These are phyloP conservation scores for Calonectris borealis DNA, from an alignment of 2,113 vertebrate genomes.

Conservation along the genomic window DNA sequence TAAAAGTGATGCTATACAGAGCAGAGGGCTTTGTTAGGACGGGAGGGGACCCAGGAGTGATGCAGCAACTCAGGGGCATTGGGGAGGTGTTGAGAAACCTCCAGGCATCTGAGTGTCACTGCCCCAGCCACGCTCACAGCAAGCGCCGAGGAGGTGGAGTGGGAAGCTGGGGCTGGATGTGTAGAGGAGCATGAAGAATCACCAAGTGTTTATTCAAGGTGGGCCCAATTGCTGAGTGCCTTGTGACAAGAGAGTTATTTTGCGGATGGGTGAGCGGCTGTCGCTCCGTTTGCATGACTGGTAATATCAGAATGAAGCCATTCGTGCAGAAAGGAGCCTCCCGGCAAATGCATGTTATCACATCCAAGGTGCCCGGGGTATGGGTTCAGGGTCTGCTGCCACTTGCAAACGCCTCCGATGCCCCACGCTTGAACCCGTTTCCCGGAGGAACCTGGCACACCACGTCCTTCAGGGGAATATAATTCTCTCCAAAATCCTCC, in stretches of 20 bases:
- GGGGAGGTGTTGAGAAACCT: not conserved
- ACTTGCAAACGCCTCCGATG: not conserved
- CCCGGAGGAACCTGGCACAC: not conserved
- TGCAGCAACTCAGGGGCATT: not conserved
- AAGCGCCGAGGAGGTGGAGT: not conserved
- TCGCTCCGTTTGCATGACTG: not conserved
- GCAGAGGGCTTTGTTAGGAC: not conserved
- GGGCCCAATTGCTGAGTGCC: not conserved
- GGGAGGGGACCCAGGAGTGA: not conserved
- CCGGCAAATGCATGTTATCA: fast-evolving
- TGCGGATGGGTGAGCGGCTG: not conserved
- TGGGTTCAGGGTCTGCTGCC: not conserved
- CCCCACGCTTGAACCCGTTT: not conserved
- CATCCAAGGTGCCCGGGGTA: not conserved
- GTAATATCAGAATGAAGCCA: not conserved
- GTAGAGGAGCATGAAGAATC: not conserved
- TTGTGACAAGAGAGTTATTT: not conserved
- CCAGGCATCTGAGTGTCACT: not conserved
- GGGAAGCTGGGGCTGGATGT: not conserved
- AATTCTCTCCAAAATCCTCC: not conserved
- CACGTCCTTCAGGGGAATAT: not conserved
- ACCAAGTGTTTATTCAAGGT: not conserved
- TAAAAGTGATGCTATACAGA: not conserved
- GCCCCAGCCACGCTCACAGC: not conserved
- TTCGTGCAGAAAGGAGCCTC: not conserved